Percentiles rank a stretch among this genome's conserved stretches.
phyloP scores from a whole-genome alignment of 2,797 vertebrate species.

The Tolypeutes matacus region DNA sequence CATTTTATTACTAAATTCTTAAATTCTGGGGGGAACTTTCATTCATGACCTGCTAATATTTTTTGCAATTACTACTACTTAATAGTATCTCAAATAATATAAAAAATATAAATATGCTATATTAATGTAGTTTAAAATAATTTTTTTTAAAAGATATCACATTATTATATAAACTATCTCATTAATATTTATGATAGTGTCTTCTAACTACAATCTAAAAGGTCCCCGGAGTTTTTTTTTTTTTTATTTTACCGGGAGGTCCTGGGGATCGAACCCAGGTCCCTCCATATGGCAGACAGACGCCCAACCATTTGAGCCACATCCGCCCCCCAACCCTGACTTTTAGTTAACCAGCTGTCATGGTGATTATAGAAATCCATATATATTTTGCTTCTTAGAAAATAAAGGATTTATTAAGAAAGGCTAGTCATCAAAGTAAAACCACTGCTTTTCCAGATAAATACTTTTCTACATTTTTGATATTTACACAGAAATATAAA shows the following conservation, averaged over 20 bases:
- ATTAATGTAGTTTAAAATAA: constrained; percentile 11
- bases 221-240: too few species aligned
- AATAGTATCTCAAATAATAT: constrained; percentile 35
- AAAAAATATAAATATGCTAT: not conserved
- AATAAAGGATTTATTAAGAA: constrained; percentile 42
- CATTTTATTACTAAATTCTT: not conserved
- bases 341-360: not conserved
- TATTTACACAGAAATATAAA: not conserved
- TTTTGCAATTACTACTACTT: not conserved
- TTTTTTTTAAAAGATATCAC: not conserved
- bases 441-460: not conserved
- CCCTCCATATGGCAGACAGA: too few species aligned
- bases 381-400: constrained; percentile 4
- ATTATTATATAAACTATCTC: constrained; percentile 33
- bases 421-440: not conserved
- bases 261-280: too few species aligned
- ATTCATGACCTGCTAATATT: not conserved
- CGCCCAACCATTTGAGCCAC: too few species aligned
- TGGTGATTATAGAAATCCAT: not conserved
- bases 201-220: not conserved
- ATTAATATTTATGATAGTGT: not conserved
- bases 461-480: not conserved
- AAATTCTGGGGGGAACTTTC: not conserved
- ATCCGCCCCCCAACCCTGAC: too few species aligned
- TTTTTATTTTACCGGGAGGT: too few species aligned